phyloP scores from a whole-genome alignment of 2,888 invertebrate species.

The Rhingia rostrata region DNA sequence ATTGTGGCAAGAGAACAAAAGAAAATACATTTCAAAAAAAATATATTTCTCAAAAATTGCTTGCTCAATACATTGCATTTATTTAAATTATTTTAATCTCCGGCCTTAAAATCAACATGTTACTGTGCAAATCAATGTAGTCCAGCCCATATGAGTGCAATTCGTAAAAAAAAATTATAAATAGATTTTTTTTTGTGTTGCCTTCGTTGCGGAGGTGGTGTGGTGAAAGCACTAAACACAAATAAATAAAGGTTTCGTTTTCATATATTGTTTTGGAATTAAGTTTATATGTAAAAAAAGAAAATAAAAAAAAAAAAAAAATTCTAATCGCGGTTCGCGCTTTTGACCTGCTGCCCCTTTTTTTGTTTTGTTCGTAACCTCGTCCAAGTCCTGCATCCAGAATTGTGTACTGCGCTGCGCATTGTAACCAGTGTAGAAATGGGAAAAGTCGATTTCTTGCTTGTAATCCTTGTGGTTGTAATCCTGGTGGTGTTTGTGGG shows the following conservation, averaged over 20 bases:
- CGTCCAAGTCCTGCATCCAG: constrained; percentile 42
- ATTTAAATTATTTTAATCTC: constrained; percentile 14
- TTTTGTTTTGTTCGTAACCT: constrained; percentile 22
- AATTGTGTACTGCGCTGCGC: constrained; percentile 36
- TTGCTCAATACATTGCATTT: neutral
- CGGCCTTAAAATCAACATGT: constrained; percentile 43
- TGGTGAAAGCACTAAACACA: constrained; percentile 1
- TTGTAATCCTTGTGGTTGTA: constrained; percentile 71
- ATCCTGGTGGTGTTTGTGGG: constrained; percentile 71
- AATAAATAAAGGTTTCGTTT: constrained; percentile 18
- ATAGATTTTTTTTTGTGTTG: constrained; percentile 49
- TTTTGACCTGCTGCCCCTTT: constrained; percentile 63
- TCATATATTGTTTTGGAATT: constrained; percentile 3
- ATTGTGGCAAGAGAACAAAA: constrained; percentile 63
- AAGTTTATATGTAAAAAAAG: neutral
- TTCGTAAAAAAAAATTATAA: constrained; percentile 47
- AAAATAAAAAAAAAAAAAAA: constrained; percentile 8
- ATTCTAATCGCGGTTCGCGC: constrained; percentile 40
- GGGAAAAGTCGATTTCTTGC: constrained; percentile 72
- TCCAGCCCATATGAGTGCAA: constrained; percentile 27
- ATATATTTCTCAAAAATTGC: constrained; percentile 3
- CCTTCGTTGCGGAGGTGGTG: constrained; percentile 24
- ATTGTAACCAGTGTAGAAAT: constrained; percentile 46
- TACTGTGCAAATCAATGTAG: constrained; percentile 15
- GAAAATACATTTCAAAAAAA: constrained; percentile 38